These are phyloP conservation scores for Erythrocercus mccallii DNA, from an alignment of 2,113 vertebrate species.

Conservation along the genomic window DNA sequence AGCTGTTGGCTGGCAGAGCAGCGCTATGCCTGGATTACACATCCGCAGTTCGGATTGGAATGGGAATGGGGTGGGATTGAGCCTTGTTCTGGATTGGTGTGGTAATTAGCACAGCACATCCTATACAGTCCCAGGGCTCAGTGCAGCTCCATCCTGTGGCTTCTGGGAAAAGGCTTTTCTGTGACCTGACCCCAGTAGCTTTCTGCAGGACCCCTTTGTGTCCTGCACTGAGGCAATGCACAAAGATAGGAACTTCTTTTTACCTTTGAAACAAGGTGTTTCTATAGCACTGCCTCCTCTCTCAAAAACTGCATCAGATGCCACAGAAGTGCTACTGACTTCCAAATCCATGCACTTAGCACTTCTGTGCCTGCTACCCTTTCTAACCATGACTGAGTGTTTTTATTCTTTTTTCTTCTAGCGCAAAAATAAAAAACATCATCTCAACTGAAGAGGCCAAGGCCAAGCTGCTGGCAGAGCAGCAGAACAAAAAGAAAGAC, in stretches of 20 bases:
- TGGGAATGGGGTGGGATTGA: neutral
- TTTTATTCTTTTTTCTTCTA: constrained; percentile 39
- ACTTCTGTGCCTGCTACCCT: neutral
- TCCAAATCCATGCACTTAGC: neutral
- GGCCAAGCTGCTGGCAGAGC: constrained; percentile 91
- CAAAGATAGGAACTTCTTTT: neutral
- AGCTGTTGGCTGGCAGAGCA: neutral
- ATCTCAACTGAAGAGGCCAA: constrained; percentile 96
- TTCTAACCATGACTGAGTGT: neutral
- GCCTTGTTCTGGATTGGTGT: neutral
- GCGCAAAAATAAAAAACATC: constrained; percentile 98
- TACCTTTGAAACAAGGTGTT: neutral
- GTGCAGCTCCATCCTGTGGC: neutral
- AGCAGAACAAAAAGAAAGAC: constrained; percentile 97
- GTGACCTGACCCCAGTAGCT: neutral
- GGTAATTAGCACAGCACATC: neutral
- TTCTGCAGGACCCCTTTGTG: neutral
- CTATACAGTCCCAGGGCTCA: neutral
- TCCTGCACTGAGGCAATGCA: neutral
- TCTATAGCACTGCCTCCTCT: neutral
- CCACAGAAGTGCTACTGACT: neutral
- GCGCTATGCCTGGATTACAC: accelerated
- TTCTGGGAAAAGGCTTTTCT: neutral
- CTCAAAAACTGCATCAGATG: neutral
- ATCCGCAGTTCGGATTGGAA: neutral